phyloP scores from a whole-genome alignment of 2,888 invertebrate species.

The Dascillus cervinus region DNA sequence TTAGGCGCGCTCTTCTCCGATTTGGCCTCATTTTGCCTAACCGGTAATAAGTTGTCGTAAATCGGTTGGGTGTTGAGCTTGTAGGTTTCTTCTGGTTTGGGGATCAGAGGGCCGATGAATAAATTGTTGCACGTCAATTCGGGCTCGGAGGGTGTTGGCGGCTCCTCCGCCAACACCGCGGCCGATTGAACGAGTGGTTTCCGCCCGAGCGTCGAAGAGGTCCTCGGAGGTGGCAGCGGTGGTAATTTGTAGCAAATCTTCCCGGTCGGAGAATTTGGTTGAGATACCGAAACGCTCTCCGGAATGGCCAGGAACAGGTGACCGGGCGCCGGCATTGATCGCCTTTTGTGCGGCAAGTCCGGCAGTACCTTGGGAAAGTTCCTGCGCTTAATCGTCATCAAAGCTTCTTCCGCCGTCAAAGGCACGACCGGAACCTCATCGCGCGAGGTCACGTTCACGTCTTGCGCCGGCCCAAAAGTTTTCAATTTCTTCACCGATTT shows the following conservation, averaged over 20 bases:
- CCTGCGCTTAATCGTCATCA: constrained; percentile 64
- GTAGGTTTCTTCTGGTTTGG: constrained; percentile 23
- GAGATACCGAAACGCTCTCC: constrained; percentile 25
- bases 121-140: constrained; percentile 47
- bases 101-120: constrained; percentile 49
- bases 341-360: constrained; percentile 60
- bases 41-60: constrained; percentile 29
- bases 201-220: constrained; percentile 59
- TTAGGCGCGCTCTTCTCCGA: constrained; percentile 25
- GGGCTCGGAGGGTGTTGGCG: constrained; percentile 42
- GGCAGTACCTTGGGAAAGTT: constrained; percentile 82
- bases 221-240: constrained; percentile 69
- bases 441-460: constrained; percentile 69
- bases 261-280: constrained; percentile 33
- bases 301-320: constrained; percentile 30
- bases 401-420: constrained; percentile 61
- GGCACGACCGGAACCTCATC: constrained; percentile 47
- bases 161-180: constrained; percentile 45
- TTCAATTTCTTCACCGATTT: constrained; percentile 26
- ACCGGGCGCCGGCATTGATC: constrained; percentile 55
- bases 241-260: constrained; percentile 42
- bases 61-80: constrained; percentile 31
- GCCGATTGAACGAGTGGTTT: constrained; percentile 43
- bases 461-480: constrained; percentile 44
- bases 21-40: constrained; percentile 5